These are phyloP conservation scores for Hippocampus abdominalis DNA, from an alignment of 2,113 vertebrate genomes.

Conservation along the genomic window DNA sequence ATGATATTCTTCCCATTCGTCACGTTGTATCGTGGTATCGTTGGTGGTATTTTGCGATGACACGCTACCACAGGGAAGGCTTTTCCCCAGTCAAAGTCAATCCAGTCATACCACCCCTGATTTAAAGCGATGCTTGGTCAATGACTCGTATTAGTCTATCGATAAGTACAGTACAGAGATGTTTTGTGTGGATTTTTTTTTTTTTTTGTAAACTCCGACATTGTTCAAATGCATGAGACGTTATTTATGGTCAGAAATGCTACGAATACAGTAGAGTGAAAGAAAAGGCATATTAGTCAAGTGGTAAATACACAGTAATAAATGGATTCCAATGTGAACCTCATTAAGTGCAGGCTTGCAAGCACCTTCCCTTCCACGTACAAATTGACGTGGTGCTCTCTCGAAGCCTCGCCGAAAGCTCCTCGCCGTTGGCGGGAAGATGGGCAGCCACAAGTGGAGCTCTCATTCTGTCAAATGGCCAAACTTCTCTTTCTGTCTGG, in stretches of 20 bases:
- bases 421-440: background rate
- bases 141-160: background rate
- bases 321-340: slow-evolving; percentile 2
- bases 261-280: background rate
- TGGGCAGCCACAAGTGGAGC: background rate
- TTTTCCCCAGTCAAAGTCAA: too few relatives aligned
- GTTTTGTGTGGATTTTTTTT: slow-evolving; percentile 7
- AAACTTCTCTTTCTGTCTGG: slow-evolving; percentile 43
- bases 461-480: slow-evolving; percentile 40
- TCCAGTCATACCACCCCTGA: background rate
- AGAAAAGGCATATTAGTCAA: background rate
- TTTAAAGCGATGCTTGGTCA: background rate
- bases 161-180: slow-evolving; percentile 7
- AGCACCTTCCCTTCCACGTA: background rate
- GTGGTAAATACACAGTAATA: background rate
- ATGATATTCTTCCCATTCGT: too few relatives aligned
- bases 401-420: background rate
- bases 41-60: too few relatives aligned
- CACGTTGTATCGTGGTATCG: too few relatives aligned
- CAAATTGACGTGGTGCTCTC: background rate
- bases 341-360: background rate
- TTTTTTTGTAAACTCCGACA: slow-evolving; percentile 19
- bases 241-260: background rate
- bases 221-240: background rate
- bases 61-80: too few relatives aligned